Evolutionary conservation across 2,113 vertebrate species (phyloP).

Genomic region (Actinemys pallida): DNA sequence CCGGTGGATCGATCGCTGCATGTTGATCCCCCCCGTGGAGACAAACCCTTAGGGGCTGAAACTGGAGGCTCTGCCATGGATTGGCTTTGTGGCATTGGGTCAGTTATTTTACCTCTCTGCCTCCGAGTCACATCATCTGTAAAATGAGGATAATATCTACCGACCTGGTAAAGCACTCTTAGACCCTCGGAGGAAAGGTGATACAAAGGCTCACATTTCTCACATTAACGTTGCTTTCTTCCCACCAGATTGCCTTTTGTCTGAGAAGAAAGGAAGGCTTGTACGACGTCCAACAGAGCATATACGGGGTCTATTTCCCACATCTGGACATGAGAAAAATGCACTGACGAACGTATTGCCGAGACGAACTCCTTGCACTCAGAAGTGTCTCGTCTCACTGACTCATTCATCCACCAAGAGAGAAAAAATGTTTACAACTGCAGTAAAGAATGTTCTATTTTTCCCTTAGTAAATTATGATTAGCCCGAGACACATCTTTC

Average conservation of each 20-base stretch:
- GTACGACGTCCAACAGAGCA: slow-evolving; percentile 64
- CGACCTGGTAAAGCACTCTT: rapidly evolving
- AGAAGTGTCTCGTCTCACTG: background rate
- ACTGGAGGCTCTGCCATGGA: rapidly evolving
- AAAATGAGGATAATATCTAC: background rate
- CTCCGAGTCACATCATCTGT: background rate
- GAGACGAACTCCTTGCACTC: background rate
- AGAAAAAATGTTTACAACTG: slow-evolving; percentile 13
- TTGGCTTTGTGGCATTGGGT: background rate
- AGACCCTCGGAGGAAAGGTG: background rate
- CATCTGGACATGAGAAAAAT: slow-evolving; percentile 56
- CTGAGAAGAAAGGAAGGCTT: slow-evolving; percentile 50
- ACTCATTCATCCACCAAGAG: background rate
- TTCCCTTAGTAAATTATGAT: slow-evolving; percentile 30
- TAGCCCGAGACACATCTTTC: background rate
- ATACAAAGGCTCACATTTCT: rapidly evolving
- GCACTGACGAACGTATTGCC: background rate
- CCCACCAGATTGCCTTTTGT: slow-evolving; percentile 48
- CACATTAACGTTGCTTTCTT: background rate
- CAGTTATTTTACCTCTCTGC: background rate
- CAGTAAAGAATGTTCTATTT: background rate
- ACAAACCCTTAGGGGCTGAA: background rate
- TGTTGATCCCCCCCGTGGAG: too few relatives aligned
- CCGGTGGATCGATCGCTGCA: too few relatives aligned
- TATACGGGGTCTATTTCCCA: slow-evolving; percentile 60